Evolutionary conservation across 2,797 vertebrate genomes (phyloP).

Genomic region (Oreortyx pictus): DNA sequence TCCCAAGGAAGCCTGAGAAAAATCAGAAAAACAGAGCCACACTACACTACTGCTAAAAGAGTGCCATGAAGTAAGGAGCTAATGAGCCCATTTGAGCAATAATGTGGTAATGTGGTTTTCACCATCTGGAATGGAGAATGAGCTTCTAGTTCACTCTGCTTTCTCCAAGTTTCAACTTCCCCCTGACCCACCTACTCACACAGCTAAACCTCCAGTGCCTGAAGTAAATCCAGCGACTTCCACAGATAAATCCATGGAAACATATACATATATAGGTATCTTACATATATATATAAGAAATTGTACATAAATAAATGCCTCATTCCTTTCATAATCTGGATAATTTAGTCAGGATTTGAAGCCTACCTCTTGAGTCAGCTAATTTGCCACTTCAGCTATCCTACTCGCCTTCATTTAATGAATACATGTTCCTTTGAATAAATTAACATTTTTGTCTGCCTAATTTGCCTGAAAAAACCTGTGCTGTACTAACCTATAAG

Average conservation of each 20-base stretch:
- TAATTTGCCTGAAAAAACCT: slow-evolving; percentile 82
- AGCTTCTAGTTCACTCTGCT: not conserved
- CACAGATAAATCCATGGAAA: not conserved
- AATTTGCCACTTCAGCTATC: slow-evolving; percentile 78
- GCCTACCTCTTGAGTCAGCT: slow-evolving; percentile 69
- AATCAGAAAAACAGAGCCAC: not conserved
- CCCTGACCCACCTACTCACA: accelerated
- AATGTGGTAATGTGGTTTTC: not conserved
- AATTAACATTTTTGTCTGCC: slow-evolving; percentile 84
- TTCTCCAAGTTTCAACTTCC: not conserved
- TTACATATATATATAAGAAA: not conserved
- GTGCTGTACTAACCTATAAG: slow-evolving; percentile 74
- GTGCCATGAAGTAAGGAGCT: not conserved
- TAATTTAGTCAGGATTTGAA: slow-evolving; percentile 61
- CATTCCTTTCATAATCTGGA: slow-evolving; percentile 13
- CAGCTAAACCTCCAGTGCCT: not conserved
- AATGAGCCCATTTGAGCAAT: slow-evolving; percentile 26
- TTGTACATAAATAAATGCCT: not conserved
- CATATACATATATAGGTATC: not conserved
- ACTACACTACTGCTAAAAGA: not conserved
- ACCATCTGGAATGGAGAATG: slow-evolving; percentile 28
- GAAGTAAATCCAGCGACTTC: not conserved
- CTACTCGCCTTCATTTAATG: slow-evolving; percentile 77
- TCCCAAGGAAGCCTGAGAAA: slow-evolving; percentile 2
- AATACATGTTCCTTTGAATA: slow-evolving; percentile 80